Evolutionary conservation across 2,113 vertebrate species (phyloP), one percentile per base, ranked within the genome.

Genomic region (Ptilonorhynchus violaceus): DNA sequence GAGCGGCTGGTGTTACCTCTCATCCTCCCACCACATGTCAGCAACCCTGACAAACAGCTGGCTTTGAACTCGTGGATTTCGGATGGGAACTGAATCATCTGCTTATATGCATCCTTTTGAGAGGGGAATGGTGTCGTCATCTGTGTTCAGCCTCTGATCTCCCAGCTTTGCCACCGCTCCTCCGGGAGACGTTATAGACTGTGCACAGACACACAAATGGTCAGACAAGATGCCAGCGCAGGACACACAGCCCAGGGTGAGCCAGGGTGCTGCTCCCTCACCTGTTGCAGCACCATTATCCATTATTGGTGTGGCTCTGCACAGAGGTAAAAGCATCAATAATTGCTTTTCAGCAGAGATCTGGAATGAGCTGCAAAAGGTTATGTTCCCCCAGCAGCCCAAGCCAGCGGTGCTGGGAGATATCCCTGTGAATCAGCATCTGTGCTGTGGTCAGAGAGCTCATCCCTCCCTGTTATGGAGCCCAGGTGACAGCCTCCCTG

Each of bases 21-120:
- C 60, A 41, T 56, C 78, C 25, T 85, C 41, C 66, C 0, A 6
- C 56, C 69, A 47, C 0, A 0, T 9, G 3, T 60, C 77, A 68
- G 85, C 31, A 44, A 16, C 47, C 47, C 55, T 4, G 8, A 59
- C 72, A 63, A 91, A 56, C 3, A 85, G 63, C 75, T 66, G 59
- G 33, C 79, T 91, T 91, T 44, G 24, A 59, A 69, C 28, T 12
- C 1, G 2, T 46, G 63, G 73, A 47, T 69, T 88, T 76, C 69
- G 75, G 69, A 59, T 63, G 21, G 56, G 16, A 81, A 25, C 35
- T 50, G 63, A 81, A 67, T 81, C 42, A n/a, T 42, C 67, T 44
- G 28, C 55, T 76, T 56, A 74, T 59, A 59, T 78, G 27, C 64
- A 24, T 79, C 75, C 24, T 76, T 76, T 55, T 28, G 60, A 89